These are phyloP conservation scores for Coilia nasus DNA, from an alignment of 2,797 vertebrate genomes.

Conservation along the genomic window DNA sequence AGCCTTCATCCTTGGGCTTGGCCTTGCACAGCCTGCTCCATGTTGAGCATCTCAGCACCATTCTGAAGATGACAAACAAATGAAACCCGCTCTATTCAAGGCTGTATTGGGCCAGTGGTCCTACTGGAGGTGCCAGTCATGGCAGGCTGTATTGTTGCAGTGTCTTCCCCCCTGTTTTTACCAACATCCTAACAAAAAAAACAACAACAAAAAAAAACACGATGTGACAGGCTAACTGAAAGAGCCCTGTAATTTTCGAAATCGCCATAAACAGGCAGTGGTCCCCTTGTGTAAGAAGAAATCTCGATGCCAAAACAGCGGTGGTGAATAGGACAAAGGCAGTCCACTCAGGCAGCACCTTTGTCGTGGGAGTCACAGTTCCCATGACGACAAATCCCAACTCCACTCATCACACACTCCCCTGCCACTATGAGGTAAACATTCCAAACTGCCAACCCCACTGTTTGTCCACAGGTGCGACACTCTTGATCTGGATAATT, in stretches of 20 bases:
- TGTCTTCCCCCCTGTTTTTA: background rate
- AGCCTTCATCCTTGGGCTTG: constrained; percentile 16
- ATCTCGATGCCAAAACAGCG: background rate
- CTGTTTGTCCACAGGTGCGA: background rate
- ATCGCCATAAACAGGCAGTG: background rate
- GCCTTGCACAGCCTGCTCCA: constrained; percentile 38
- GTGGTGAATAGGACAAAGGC: constrained; percentile 36
- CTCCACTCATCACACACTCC: constrained; percentile 36
- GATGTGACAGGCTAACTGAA: background rate
- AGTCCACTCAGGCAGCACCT: constrained; percentile 47
- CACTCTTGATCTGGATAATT: no score
- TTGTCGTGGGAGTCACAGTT: constrained; percentile 59
- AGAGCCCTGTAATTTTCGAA: background rate
- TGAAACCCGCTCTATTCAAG: constrained; percentile 33
- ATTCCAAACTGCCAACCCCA: background rate
- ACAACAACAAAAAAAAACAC: no score
- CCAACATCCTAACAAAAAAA: background rate
- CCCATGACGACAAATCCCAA: constrained; percentile 72
- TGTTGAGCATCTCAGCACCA: constrained; percentile 39
- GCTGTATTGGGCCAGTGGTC: constrained; percentile 31
- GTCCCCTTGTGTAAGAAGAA: background rate
- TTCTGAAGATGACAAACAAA: constrained; percentile 43
- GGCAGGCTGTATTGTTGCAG: no score
- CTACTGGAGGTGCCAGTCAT: background rate
- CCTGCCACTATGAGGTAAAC: background rate